These are phyloP conservation scores for Eugnorisma glareosa DNA, from an alignment of 2,888 invertebrate genomes.

Conservation along the genomic window DNA sequence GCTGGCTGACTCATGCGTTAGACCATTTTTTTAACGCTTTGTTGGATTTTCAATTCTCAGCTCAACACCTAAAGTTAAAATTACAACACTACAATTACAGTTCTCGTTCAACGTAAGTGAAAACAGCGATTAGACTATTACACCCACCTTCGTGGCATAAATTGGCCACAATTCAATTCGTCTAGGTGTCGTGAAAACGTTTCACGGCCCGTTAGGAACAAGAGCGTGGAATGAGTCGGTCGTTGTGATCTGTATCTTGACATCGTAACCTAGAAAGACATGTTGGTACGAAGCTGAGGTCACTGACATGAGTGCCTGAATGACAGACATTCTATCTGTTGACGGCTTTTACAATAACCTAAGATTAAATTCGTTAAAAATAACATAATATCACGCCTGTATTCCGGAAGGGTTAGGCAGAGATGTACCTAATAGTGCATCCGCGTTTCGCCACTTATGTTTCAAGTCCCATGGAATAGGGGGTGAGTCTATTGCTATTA, in stretches of 20 bases:
- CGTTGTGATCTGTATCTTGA: conserved; percentile 29
- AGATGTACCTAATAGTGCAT: no score
- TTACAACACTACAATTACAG: background rate
- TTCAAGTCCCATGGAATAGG: no score
- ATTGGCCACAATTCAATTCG: conserved; percentile 28
- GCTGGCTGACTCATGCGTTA: background rate
- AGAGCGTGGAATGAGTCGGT: conserved; percentile 12
- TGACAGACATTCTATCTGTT: background rate
- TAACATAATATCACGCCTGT: no score
- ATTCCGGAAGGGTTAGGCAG: no score
- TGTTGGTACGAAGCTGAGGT: conserved; percentile 12
- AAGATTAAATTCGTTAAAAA: no score
- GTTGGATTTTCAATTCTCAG: background rate
- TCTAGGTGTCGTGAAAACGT: conserved; percentile 6
- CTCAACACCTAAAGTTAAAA: background rate
- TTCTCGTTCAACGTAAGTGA: background rate
- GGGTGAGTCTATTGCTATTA: no score
- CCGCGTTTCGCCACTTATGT: no score
- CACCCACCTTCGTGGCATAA: background rate
- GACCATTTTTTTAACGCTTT: background rate
- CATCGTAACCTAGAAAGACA: conserved; percentile 25
- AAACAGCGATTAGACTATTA: background rate
- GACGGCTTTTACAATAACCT: background rate
- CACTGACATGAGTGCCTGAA: conserved; percentile 8
- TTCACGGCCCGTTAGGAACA: conserved; percentile 26